A percentile compares a stretch with the other conserved stretches of the same genome.
Conservation (phyloP, 2,797 vertebrate species). For the Falco rusticolus region DNA sequence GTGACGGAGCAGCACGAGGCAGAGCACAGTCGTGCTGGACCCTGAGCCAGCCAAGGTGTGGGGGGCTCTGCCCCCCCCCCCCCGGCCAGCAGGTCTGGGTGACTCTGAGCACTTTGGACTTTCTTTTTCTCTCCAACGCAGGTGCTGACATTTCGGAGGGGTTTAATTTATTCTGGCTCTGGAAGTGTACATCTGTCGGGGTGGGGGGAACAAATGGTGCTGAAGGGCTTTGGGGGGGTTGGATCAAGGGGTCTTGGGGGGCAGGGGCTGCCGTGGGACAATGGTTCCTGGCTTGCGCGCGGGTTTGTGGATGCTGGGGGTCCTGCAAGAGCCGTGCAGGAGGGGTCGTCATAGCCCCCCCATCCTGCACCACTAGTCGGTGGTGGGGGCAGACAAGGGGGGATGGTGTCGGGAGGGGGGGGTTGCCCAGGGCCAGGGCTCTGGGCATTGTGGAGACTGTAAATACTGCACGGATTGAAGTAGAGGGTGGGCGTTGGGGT, state of each 20-base stretch:
- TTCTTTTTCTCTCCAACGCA: not conserved
- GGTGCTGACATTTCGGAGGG: conserved; percentile 13
- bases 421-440: not conserved
- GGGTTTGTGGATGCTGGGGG: not conserved
- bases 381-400: not conserved
- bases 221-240: not conserved
- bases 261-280: not conserved
- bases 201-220: not conserved
- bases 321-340: not conserved
- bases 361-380: not conserved
- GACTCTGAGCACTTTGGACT: conserved; percentile 30
- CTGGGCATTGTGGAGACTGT: not conserved
- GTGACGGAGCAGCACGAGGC: accelerated
- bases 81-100: not conserved
- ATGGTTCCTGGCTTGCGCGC: accelerated
- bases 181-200: not conserved
- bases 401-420: not conserved
- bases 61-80: not conserved
- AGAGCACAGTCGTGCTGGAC: accelerated
- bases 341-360: not conserved
- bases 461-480: conserved; percentile 4
- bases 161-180: not conserved
- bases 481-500: not conserved
- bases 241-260: not conserved
- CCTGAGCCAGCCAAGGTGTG: not conserved